phyloP scores from a whole-genome alignment of 1,140 invertebrate species.

The Rhyzopertha dominica region DNA sequence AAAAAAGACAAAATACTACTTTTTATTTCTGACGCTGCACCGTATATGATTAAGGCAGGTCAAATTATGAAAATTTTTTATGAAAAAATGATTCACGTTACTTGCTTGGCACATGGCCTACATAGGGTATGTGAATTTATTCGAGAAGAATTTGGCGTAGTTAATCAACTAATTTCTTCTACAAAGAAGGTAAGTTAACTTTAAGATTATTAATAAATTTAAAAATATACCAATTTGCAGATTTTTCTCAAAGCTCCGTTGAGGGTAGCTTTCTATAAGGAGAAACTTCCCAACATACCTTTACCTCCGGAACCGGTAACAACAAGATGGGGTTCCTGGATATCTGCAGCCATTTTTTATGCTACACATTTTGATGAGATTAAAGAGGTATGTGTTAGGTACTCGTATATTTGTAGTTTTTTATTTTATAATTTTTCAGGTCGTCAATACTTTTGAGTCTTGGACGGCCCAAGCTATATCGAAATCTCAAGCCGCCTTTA shows the following conservation, averaged over 20 bases:
- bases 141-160: constrained; percentile 25
- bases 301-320: constrained; percentile 42
- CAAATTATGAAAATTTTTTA: constrained; percentile 26
- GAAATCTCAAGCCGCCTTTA: too few relatives aligned
- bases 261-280: constrained; percentile 33
- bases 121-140: constrained; percentile 40
- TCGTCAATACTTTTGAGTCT: too few relatives aligned
- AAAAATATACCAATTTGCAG: too few relatives aligned
- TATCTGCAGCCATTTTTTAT: constrained; percentile 39
- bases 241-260: constrained; percentile 38
- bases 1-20: constrained; percentile 21
- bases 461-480: too few relatives aligned
- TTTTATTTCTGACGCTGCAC: constrained; percentile 30
- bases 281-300: constrained; percentile 32
- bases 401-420: too few relatives aligned
- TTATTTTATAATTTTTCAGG: too few relatives aligned
- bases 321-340: constrained; percentile 46
- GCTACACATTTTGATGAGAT: constrained; percentile 35
- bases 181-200: constrained; percentile 37
- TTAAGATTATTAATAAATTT: too few relatives aligned
- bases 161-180: constrained; percentile 29
- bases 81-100: constrained; percentile 38
- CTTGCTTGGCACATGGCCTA: constrained; percentile 40
- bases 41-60: constrained; percentile 23
- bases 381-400: too few relatives aligned